Conservation (phyloP, 2,888 invertebrate genomes). For the Habroteleia sp. region DNA sequence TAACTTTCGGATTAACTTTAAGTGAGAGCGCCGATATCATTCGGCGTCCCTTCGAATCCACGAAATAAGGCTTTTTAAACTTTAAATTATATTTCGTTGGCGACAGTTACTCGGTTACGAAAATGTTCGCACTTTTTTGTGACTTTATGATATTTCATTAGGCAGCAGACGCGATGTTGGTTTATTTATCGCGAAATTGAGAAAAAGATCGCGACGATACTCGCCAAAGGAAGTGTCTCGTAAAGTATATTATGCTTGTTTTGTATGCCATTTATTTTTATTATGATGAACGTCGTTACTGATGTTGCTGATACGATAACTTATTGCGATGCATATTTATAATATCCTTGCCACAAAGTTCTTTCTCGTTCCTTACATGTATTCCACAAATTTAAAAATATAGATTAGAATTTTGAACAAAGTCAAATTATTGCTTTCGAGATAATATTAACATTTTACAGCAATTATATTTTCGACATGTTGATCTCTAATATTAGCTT, state of each 20-base stretch:
- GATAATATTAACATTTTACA: no score
- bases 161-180: background rate
- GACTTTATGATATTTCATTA: constrained; percentile 53
- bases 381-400: no score
- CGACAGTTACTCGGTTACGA: constrained; percentile 49
- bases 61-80: constrained; percentile 55
- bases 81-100: constrained; percentile 55
- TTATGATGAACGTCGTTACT: constrained; percentile 1
- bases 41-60: constrained; percentile 37
- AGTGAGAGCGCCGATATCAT: constrained; percentile 49
- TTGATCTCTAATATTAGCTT: no score
- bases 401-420: no score
- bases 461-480: no score
- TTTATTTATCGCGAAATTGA: constrained; percentile 17
- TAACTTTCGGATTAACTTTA: constrained; percentile 70
- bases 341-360: no score
- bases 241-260: constrained; percentile 50
- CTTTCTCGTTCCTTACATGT: no score
- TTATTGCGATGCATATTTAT: constrained; percentile 12
- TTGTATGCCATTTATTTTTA: constrained; percentile 43
- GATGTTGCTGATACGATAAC: constrained; percentile 26
- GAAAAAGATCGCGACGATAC: constrained; percentile 44
- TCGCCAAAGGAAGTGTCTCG: constrained; percentile 37
- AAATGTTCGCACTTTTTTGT: constrained; percentile 53
- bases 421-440: no score